Conservation (phyloP, 2,113 vertebrate species). For the human region DNA sequence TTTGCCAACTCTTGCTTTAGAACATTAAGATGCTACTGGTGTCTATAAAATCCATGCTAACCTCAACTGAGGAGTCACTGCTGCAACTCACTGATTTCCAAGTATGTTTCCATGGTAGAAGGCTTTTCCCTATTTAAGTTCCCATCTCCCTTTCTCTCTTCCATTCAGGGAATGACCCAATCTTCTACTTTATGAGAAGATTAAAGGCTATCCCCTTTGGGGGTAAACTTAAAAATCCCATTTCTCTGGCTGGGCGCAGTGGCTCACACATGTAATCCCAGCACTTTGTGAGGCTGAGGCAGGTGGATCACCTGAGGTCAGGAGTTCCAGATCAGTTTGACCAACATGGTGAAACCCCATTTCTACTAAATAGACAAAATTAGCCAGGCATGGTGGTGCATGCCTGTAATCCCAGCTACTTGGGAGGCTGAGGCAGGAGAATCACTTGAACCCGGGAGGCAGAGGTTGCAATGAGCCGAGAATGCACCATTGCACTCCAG, state of each 20-base stretch:
- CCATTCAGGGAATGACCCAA: constrained; percentile 18
- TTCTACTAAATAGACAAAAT: too few species aligned
- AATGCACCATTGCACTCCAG: too few species aligned
- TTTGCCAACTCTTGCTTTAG: not conserved
- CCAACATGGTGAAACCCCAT: too few species aligned
- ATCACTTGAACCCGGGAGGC: too few species aligned
- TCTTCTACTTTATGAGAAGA: not conserved
- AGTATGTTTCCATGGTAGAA: not conserved
- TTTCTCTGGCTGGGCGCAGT: not conserved
- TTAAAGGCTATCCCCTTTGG: not conserved
- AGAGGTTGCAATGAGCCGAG: too few species aligned
- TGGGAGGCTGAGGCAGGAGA: too few species aligned
- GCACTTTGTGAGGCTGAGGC: too few species aligned
- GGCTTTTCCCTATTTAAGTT: not conserved
- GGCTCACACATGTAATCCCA: too few species aligned
- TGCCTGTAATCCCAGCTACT: too few species aligned
- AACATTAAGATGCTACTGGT: not conserved
- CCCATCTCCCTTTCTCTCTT: not conserved
- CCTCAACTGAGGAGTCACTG: not conserved
- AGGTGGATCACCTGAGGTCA: too few species aligned
- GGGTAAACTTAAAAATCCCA: not conserved
- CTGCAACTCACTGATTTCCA: not conserved
- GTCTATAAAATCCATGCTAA: not conserved
- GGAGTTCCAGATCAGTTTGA: too few species aligned
- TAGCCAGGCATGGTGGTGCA: too few species aligned